Evolutionary conservation across 2,797 vertebrate species (phyloP).

Genomic region (Simalia tracyae): DNA sequence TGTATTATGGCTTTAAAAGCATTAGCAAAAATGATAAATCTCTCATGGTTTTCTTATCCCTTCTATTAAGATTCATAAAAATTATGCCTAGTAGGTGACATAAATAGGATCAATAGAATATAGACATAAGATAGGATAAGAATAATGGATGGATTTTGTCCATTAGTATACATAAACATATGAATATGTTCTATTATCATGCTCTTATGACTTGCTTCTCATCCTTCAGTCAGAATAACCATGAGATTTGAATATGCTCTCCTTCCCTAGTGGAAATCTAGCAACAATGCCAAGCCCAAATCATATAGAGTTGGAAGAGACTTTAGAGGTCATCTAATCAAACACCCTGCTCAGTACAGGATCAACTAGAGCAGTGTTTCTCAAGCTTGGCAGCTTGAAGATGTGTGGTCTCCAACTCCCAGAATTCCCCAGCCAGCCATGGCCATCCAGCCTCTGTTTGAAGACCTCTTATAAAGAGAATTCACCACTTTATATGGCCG

Average conservation of each 20-base stretch:
- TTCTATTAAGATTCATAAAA: constrained; percentile 40
- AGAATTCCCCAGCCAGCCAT: too few relatives aligned
- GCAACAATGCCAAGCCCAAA: neutral
- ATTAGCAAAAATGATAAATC: constrained; percentile 47
- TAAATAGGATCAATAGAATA: neutral
- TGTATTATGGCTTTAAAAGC: constrained; percentile 50
- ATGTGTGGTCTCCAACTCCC: too few relatives aligned
- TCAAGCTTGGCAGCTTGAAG: too few relatives aligned
- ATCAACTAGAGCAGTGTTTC: neutral
- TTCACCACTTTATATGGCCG: neutral
- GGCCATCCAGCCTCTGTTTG: neutral
- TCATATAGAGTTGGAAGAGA: neutral
- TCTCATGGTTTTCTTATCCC: constrained; percentile 54
- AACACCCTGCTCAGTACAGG: neutral
- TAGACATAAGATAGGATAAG: neutral
- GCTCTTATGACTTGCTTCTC: neutral
- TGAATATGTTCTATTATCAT: neutral
- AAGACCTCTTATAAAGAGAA: neutral
- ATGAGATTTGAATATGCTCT: neutral
- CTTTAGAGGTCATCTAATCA: neutral
- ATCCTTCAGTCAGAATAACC: neutral
- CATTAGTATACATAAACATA: constrained; percentile 41
- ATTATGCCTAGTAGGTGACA: neutral
- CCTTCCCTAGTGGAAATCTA: neutral
- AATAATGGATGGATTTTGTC: constrained; percentile 40